These are phyloP conservation scores for Sesamia nonagrioides DNA, from an alignment of 1,140 invertebrate genomes.

Conservation along the genomic window DNA sequence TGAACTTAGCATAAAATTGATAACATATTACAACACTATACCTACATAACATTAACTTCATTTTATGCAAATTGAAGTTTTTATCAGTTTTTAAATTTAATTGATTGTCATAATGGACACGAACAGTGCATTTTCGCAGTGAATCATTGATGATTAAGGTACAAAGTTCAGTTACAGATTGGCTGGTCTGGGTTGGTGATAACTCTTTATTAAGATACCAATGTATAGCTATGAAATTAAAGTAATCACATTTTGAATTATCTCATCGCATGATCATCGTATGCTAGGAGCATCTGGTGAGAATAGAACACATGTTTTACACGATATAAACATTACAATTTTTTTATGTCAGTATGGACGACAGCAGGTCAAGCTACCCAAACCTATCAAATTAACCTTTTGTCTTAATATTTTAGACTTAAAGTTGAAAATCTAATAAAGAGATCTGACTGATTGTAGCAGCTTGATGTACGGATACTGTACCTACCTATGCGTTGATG, in stretches of 20 bases:
- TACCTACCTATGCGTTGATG: no score
- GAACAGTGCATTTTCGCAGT: not conserved
- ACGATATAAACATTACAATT: not conserved
- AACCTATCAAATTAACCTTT: no score
- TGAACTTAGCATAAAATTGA: not conserved
- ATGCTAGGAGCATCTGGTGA: constrained; percentile 5
- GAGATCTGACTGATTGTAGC: no score
- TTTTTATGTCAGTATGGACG: no score
- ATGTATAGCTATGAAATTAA: not conserved
- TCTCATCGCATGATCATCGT: not conserved
- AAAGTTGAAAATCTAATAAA: no score
- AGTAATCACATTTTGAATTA: constrained; percentile 1
- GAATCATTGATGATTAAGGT: constrained; percentile 9
- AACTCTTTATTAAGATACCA: not conserved
- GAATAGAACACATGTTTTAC: constrained; percentile 16
- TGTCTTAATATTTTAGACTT: no score
- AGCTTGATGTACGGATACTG: no score
- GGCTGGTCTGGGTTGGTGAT: not conserved
- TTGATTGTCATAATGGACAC: not conserved
- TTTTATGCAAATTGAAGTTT: not conserved
- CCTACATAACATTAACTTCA: not conserved
- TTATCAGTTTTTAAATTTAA: not conserved
- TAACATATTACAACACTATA: not conserved
- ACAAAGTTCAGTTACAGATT: constrained; percentile 27
- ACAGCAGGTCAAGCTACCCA: no score